These are phyloP conservation scores for Pollenia labialis DNA, from an alignment of 2,888 invertebrate genomes.

Conservation along the genomic window DNA sequence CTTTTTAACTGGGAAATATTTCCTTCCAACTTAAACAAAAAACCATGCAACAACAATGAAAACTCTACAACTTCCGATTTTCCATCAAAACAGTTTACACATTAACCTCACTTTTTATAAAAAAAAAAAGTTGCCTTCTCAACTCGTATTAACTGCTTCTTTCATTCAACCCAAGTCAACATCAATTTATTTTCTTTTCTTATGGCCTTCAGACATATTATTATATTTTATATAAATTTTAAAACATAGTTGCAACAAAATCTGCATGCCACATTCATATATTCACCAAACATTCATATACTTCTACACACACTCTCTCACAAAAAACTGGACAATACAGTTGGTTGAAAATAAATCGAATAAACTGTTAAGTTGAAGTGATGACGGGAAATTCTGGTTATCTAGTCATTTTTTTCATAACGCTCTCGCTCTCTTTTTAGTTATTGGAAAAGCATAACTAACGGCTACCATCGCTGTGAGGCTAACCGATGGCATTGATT, in stretches of 20 bases:
- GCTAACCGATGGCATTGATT: conserved; percentile 28
- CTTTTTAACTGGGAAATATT: neutral
- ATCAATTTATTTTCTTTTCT: conserved; percentile 6
- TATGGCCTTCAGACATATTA: conserved; percentile 19
- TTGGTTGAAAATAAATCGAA: conserved; percentile 38
- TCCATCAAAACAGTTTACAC: conserved; percentile 32
- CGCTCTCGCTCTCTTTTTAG: too few species aligned
- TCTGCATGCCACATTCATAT: conserved; percentile 14
- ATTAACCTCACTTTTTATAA: conserved; percentile 38
- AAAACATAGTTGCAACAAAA: conserved; percentile 24
- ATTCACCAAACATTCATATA: neutral
- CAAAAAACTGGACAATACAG: neutral
- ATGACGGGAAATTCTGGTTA: conserved; percentile 67
- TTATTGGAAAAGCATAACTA: neutral
- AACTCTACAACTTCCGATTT: conserved; percentile 19
- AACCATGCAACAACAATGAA: neutral
- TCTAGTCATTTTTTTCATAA: conserved; percentile 1
- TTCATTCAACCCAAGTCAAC: neutral
- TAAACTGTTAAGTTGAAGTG: conserved; percentile 46
- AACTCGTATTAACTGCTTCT: neutral
- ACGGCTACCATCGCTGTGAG: neutral
- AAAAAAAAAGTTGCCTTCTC: neutral
- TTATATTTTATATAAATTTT: conserved; percentile 15
- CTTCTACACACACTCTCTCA: neutral
- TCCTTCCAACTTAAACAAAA: neutral